Evolutionary conservation across 2,888 invertebrate genomes (phyloP).

Genomic region (Muscina levida): DNA sequence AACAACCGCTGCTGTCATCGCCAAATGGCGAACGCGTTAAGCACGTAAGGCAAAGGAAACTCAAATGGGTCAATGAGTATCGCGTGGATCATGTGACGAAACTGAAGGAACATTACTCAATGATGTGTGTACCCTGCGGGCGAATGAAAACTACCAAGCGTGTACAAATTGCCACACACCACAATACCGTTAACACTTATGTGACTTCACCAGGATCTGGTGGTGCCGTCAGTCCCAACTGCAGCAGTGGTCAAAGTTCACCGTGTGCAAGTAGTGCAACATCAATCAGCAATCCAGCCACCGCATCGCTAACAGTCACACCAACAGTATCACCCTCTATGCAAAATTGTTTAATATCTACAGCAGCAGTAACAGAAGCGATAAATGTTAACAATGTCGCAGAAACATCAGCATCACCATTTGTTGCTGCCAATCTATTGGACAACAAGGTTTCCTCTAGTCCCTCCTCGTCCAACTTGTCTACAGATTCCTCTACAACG

Average conservation of each 20-base stretch:
- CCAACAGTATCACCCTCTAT: neutral
- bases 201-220: conserved; percentile 43
- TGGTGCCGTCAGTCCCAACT: conserved; percentile 41
- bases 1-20: conserved; percentile 69
- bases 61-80: conserved; percentile 79
- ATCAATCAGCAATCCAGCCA: neutral
- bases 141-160: conserved; percentile 73
- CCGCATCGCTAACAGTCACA: conserved; percentile 21
- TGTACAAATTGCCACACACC: conserved; percentile 60
- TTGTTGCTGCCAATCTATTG: conserved; percentile 50
- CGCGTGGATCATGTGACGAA: conserved; percentile 78
- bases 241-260: conserved; percentile 6
- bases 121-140: conserved; percentile 83
- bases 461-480: conserved; percentile 12
- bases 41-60: conserved; percentile 73
- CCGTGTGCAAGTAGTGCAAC: conserved; percentile 6
- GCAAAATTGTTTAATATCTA: neutral
- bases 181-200: conserved; percentile 42
- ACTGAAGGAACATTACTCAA: conserved; percentile 79
- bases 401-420: conserved; percentile 60
- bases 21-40: conserved; percentile 68
- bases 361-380: conserved; percentile 10
- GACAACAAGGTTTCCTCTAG: conserved; percentile 64
- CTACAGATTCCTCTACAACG: conserved; percentile 21
- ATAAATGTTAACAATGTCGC: conserved; percentile 23